A percentile compares a stretch with the other conserved stretches of the same genome.
These are phyloP conservation scores for Ailurus styani DNA, from an alignment of 2,113 vertebrate species.

Conservation along the genomic window DNA sequence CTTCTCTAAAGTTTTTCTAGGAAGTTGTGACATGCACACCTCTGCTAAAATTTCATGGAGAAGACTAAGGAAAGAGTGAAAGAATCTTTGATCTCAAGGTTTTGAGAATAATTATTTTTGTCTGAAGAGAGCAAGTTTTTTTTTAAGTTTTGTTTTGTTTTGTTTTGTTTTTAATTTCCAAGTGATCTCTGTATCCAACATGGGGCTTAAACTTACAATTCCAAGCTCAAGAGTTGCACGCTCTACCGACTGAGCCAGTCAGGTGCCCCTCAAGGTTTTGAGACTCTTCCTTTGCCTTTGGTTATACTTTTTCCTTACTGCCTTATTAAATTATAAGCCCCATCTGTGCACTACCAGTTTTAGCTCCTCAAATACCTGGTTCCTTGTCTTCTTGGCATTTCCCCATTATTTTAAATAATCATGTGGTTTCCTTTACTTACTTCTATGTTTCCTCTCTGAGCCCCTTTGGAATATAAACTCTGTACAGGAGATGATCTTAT, in stretches of 20 bases:
- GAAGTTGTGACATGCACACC: not conserved
- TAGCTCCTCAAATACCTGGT: not conserved
- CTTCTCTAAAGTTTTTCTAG: not conserved
- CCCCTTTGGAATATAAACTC: not conserved
- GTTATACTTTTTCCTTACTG: not conserved
- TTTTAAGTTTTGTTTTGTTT: not conserved
- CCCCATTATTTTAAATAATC: not conserved
- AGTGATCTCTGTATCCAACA: not conserved
- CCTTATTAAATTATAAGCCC: not conserved
- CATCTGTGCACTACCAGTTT: fast-evolving
- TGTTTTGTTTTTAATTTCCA: not conserved
- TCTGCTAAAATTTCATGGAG: not conserved
- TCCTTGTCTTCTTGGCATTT: not conserved
- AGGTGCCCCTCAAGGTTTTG: not conserved
- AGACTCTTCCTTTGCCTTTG: not conserved
- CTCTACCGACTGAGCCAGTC: not conserved
- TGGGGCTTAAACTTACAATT: not conserved
- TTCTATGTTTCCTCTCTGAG: not conserved
- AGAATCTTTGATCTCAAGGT: not conserved
- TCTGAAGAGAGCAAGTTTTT: not conserved
- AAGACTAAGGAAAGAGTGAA: not conserved
- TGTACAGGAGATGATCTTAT: not conserved
- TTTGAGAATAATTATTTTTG: not conserved
- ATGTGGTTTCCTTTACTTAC: not conserved
- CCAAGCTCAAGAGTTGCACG: not conserved